A percentile compares a stretch with the other conserved stretches of the same genome.
Conservation (phyloP, 1,140 invertebrate genomes). For the Mya arenaria region DNA sequence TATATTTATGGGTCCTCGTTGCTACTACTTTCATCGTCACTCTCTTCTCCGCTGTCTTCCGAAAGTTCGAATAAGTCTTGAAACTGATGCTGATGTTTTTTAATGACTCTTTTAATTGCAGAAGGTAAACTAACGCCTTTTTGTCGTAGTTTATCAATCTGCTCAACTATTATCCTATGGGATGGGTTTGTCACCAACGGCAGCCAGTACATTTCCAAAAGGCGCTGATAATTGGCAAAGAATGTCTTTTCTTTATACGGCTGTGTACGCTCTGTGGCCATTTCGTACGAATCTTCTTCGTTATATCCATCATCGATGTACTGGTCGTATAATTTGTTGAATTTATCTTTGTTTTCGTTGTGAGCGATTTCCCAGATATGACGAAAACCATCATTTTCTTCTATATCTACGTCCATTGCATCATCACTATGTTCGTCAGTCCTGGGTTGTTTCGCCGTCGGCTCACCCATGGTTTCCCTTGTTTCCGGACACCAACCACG, state of each 20-base stretch:
- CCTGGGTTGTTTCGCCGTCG: too few species aligned
- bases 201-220: not conserved
- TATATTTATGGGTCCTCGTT: not conserved
- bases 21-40: not conserved
- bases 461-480: too few species aligned
- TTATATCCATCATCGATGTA: not conserved
- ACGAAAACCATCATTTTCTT: constrained; percentile 13
- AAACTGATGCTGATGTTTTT: not conserved
- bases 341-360: constrained; percentile 17
- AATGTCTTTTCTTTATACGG: not conserved
- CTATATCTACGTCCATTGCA: not conserved
- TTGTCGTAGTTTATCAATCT: not conserved
- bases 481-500: not conserved
- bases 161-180: not conserved
- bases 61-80: not conserved
- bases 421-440: too few species aligned
- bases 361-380: not conserved
- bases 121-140: not conserved
- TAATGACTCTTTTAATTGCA: not conserved
- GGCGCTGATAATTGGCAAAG: not conserved
- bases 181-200: not conserved
- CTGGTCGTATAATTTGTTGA: constrained; percentile 2
- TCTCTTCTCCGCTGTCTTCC: not conserved
- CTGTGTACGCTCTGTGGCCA: not conserved
- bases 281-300: not conserved